phyloP scores from a whole-genome alignment of 2,888 invertebrate species.

The Stenodema calcarata region DNA sequence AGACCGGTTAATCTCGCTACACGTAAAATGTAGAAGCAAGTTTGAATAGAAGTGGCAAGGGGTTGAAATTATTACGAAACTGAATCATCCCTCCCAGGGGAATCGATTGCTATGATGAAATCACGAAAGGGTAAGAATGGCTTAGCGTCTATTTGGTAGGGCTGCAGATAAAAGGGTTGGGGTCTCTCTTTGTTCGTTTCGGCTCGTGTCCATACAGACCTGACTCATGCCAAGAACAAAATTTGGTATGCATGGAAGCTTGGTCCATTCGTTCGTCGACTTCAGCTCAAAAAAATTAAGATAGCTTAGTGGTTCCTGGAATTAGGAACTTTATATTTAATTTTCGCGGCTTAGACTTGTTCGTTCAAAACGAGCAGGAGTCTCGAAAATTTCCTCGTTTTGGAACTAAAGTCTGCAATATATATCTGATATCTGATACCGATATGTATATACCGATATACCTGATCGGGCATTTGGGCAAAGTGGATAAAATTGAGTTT shows the following conservation, averaged over 20 bases:
- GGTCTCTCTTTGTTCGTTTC: neutral
- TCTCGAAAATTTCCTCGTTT: too few species aligned
- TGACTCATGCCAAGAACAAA: neutral
- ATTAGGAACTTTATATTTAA: too few species aligned
- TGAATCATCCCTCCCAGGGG: neutral
- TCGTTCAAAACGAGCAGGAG: too few species aligned
- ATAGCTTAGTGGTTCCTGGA: too few species aligned
- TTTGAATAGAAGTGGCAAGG: neutral
- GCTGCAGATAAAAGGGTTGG: neutral
- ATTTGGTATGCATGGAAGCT: neutral
- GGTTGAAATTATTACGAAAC: neutral
- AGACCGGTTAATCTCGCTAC: neutral
- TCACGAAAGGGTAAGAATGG: neutral
- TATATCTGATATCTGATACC: too few species aligned
- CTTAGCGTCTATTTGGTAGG: neutral
- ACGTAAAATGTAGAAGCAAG: neutral
- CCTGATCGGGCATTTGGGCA: too few species aligned
- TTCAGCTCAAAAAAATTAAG: too few species aligned
- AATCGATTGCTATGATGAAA: neutral
- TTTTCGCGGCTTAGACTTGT: too few species aligned
- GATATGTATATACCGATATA: too few species aligned
- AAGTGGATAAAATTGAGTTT: too few species aligned
- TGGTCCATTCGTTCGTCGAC: neutral
- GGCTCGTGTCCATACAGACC: neutral
- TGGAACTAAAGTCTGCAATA: too few species aligned